Percentiles rank a stretch among this genome's conserved stretches.
Evolutionary conservation across 2,888 invertebrate genomes (phyloP).

Genomic region (Tachina fera): DNA sequence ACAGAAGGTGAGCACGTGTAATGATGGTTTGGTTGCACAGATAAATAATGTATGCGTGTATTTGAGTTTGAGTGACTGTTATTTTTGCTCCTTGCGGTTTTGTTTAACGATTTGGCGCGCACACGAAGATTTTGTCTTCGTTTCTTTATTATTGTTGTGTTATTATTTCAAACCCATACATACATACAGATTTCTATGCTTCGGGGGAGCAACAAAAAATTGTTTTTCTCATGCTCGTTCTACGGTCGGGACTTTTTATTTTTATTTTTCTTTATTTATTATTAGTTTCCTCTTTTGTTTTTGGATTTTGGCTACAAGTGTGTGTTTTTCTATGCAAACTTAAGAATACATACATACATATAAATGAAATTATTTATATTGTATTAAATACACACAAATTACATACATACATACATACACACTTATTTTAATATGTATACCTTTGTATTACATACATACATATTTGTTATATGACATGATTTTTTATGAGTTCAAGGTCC

Average conservation of each 20-base stretch:
- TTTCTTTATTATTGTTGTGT: conserved; percentile 16
- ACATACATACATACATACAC: conserved; percentile 7
- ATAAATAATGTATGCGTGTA: conserved; percentile 10
- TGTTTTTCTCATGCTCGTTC: conserved; percentile 26
- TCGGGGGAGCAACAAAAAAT: conserved; percentile 58
- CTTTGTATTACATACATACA: conserved; percentile 3
- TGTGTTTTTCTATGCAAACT: conserved; percentile 29
- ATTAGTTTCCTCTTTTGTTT: conserved; percentile 36
- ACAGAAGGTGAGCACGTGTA: background rate
- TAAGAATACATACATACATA: too few species aligned
- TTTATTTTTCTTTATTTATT: conserved; percentile 3
- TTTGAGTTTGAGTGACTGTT: conserved; percentile 10
- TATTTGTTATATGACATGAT: conserved; percentile 76
- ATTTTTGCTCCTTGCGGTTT: conserved; percentile 18
- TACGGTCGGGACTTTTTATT: conserved; percentile 39
- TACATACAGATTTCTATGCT: conserved; percentile 1
- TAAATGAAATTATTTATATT: conserved; percentile 32
- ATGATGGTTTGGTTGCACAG: background rate
- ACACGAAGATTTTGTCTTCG: conserved; percentile 46
- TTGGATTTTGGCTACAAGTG: conserved; percentile 14
- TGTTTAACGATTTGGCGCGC: conserved; percentile 65
- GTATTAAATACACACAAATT: conserved; percentile 13
- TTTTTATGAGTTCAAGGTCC: conserved; percentile 81
- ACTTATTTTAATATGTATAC: background rate
- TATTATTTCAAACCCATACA: conserved; percentile 16